These are phyloP conservation scores for Bombus soroeensis DNA, from an alignment of 1,140 invertebrate genomes.

Conservation along the genomic window DNA sequence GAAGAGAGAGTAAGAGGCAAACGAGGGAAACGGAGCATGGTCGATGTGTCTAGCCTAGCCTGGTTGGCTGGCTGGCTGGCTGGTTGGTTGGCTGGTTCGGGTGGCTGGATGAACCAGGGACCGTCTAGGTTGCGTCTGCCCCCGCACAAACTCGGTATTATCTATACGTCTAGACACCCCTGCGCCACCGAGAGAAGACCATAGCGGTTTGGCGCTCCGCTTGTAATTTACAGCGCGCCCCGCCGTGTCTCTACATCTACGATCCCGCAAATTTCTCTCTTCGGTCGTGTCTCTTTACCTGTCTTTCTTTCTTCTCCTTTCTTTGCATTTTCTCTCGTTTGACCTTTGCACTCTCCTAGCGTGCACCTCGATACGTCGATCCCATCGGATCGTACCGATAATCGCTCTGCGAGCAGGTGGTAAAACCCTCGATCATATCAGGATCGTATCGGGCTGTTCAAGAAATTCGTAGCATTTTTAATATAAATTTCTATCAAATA, in stretches of 20 bases:
- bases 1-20: slow-evolving; percentile 48
- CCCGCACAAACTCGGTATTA: slow-evolving; percentile 70
- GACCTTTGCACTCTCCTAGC: slow-evolving; percentile 14
- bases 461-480: too few relatives aligned
- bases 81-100: slow-evolving; percentile 66
- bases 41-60: slow-evolving; percentile 74
- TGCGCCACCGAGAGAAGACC: slow-evolving; percentile 71
- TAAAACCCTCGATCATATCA: too few relatives aligned
- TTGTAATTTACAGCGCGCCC: slow-evolving; percentile 73
- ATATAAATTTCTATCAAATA: too few relatives aligned
- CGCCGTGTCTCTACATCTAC: slow-evolving; percentile 67
- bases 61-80: slow-evolving; percentile 68
- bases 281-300: slow-evolving; percentile 8
- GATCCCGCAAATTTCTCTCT: slow-evolving; percentile 52
- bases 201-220: slow-evolving; percentile 70
- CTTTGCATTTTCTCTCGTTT: slow-evolving; percentile 8
- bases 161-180: slow-evolving; percentile 73
- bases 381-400: not conserved
- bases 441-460: too few relatives aligned
- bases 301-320: slow-evolving; percentile 1
- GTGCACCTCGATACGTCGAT: not conserved
- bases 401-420: too few relatives aligned
- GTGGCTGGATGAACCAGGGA: slow-evolving; percentile 71
- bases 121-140: slow-evolving; percentile 72
- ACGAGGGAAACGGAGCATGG: slow-evolving; percentile 68